phyloP scores from a whole-genome alignment of 2,797 vertebrate genomes.

The Phoebastria nigripes region DNA sequence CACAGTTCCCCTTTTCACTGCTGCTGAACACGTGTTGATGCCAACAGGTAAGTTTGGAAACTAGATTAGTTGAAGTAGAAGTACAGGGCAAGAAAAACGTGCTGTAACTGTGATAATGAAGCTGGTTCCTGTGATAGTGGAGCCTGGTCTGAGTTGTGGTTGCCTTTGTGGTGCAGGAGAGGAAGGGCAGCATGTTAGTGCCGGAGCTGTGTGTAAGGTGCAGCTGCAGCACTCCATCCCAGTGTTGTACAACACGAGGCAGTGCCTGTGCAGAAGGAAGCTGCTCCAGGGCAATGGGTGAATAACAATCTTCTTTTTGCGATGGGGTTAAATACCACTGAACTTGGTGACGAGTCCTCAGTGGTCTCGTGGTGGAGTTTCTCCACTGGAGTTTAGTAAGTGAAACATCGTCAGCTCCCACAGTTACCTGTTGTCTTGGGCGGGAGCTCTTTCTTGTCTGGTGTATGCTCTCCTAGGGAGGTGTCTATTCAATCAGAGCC shows the following conservation, averaged over 20 bases:
- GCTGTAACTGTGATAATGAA: neutral
- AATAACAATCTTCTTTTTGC: fast-evolving
- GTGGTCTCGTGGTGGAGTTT: no score
- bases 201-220: neutral
- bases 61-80: neutral
- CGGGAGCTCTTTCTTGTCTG: fast-evolving
- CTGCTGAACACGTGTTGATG: neutral
- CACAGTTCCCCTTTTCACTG: neutral
- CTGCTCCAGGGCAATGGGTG: neutral
- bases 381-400: neutral
- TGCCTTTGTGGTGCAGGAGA: neutral
- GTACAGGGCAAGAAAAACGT: neutral
- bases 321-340: neutral
- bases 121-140: neutral
- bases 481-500: neutral
- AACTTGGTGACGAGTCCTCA: fast-evolving
- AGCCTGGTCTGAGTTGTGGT: neutral
- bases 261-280: neutral
- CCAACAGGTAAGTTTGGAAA: neutral
- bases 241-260: fast-evolving
- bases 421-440: neutral
- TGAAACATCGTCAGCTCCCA: fast-evolving
- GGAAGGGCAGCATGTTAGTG: neutral
- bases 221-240: fast-evolving
- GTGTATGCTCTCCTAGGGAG: neutral